Evolutionary conservation across 2,113 vertebrate species (phyloP).

Genomic region (Psilopsiagon aymara): DNA sequence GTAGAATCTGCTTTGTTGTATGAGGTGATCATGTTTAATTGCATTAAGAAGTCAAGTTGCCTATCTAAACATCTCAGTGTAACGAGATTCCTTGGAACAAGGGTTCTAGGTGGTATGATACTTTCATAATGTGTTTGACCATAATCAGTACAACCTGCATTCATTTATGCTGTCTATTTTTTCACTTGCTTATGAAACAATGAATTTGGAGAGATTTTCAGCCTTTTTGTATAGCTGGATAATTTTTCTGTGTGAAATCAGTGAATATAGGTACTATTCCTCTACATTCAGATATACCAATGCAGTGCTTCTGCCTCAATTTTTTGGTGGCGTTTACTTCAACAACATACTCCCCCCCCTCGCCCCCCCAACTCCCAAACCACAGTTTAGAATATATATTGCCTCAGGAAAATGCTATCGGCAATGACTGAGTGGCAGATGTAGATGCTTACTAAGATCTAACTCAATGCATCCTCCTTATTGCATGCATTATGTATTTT

Average conservation of each 20-base stretch:
- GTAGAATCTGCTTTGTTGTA: background rate
- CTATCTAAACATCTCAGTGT: background rate
- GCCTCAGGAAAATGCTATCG: background rate
- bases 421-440: conserved; percentile 24
- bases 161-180: background rate
- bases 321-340: background rate
- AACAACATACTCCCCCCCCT: accelerated
- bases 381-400: background rate
- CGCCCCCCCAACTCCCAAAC: background rate
- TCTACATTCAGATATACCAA: background rate
- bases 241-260: background rate
- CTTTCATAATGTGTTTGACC: accelerated
- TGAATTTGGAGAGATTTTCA: background rate
- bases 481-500: conserved; percentile 58
- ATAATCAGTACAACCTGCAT: background rate
- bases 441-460: conserved; percentile 40
- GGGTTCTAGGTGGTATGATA: background rate
- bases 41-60: background rate
- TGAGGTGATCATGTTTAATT: background rate
- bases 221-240: background rate
- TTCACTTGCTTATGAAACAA: background rate
- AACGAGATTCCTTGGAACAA: background rate
- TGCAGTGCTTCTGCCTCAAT: background rate
- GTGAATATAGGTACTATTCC: background rate
- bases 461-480: background rate